phyloP scores from a whole-genome alignment of 2,888 invertebrate genomes.

The Bedellia somnulentella region DNA sequence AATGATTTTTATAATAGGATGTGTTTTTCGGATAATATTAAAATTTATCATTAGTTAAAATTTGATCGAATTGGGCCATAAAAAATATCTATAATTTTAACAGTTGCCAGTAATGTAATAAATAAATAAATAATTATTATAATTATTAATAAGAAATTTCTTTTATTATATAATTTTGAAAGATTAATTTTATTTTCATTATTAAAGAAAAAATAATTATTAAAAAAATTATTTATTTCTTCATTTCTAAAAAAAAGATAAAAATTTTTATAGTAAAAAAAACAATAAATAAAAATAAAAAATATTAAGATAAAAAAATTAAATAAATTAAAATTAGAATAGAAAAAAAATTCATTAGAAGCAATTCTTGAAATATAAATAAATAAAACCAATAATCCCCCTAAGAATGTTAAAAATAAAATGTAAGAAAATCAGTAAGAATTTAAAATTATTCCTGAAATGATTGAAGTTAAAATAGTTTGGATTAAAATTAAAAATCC shows the following conservation, averaged over 20 bases:
- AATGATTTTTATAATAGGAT: slow-evolving; percentile 58
- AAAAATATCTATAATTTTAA: slow-evolving; percentile 62
- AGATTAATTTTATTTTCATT: too few species aligned
- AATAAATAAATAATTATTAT: slow-evolving; percentile 63
- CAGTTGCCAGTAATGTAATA: slow-evolving; percentile 57
- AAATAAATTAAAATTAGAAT: slow-evolving; percentile 22
- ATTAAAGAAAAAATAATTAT: too few species aligned
- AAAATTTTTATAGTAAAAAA: slow-evolving; percentile 20
- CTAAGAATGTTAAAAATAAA: slow-evolving; percentile 64
- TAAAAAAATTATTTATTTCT: too few species aligned
- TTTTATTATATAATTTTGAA: too few species aligned
- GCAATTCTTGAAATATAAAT: slow-evolving; percentile 66
- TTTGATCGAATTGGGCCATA: slow-evolving; percentile 52
- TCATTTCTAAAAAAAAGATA: slow-evolving; percentile 23
- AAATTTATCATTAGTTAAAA: slow-evolving; percentile 38
- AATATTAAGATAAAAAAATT: slow-evolving; percentile 16
- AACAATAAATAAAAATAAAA: slow-evolving; percentile 15
- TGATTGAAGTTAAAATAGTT: slow-evolving; percentile 46
- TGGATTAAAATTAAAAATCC: slow-evolving; percentile 55
- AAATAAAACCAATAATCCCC: slow-evolving; percentile 67
- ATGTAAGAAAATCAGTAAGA: slow-evolving; percentile 65
- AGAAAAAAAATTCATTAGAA: slow-evolving; percentile 61
- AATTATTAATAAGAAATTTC: too few species aligned
- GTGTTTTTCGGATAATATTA: slow-evolving; percentile 33
- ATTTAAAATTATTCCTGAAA: slow-evolving; percentile 43